phyloP scores from a whole-genome alignment of 2,888 invertebrate genomes.

The Megaustenia siamemsis region DNA sequence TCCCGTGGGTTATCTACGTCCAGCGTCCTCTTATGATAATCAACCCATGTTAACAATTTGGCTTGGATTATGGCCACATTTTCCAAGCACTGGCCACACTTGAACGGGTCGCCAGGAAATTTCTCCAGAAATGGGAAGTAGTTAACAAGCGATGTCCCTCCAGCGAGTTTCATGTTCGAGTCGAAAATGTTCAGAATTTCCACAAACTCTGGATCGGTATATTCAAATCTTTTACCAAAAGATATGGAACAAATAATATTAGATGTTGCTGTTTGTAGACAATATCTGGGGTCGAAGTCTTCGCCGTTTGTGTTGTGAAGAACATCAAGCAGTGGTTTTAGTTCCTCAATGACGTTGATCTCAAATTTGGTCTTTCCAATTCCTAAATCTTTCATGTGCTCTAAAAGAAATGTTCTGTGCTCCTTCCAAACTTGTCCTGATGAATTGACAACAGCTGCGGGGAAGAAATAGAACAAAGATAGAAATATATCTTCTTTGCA shows the following conservation, averaged over 20 bases:
- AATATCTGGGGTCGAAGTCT: constrained; percentile 57
- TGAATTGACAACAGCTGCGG: constrained; percentile 58
- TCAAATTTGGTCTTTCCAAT: constrained; percentile 62
- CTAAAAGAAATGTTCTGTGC: constrained; percentile 61
- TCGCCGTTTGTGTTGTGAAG: constrained; percentile 53
- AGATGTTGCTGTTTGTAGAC: constrained; percentile 59
- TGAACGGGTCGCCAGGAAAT: constrained; percentile 61
- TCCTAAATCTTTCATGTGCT: constrained; percentile 60
- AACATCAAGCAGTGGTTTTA: constrained; percentile 54
- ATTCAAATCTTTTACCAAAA: constrained; percentile 63
- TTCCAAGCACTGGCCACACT: constrained; percentile 50
- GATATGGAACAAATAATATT: constrained; percentile 64
- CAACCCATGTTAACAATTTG: constrained; percentile 55
- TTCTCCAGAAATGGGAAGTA: constrained; percentile 59
- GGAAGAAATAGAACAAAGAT: not conserved
- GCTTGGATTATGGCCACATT: constrained; percentile 58
- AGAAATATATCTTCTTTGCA: not conserved
- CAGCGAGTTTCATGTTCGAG: constrained; percentile 56
- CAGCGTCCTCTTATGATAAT: constrained; percentile 55
- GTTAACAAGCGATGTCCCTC: constrained; percentile 58
- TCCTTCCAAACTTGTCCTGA: constrained; percentile 63
- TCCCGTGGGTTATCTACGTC: constrained; percentile 57
- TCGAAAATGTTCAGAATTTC: constrained; percentile 60
- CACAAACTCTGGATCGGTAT: constrained; percentile 62
- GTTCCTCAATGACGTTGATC: constrained; percentile 61